Percentiles rank a stretch among this genome's conserved stretches.
phyloP scores from a whole-genome alignment of 2,888 invertebrate species.

The Metacarcinus magister region DNA sequence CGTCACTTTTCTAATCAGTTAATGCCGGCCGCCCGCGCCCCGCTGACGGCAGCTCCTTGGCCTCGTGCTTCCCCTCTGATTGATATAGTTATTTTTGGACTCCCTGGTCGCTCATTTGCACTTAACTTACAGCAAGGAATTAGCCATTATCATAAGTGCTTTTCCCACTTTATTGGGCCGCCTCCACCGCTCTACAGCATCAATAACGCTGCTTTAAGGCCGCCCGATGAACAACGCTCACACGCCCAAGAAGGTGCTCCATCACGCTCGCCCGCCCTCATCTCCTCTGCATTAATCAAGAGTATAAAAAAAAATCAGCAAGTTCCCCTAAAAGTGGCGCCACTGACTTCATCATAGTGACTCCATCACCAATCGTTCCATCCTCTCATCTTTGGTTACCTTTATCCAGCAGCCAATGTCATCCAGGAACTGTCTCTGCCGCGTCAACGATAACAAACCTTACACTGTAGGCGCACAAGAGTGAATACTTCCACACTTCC shows the following conservation, averaged over 20 bases:
- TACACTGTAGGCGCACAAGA: constrained; percentile 56
- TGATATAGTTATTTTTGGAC: constrained; percentile 69
- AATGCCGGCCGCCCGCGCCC: background rate
- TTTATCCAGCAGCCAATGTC: constrained; percentile 61
- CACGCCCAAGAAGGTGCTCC: constrained; percentile 6
- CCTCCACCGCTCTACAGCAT: constrained; percentile 57
- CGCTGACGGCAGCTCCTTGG: constrained; percentile 14
- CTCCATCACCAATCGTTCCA: constrained; percentile 76
- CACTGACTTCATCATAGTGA: constrained; percentile 71
- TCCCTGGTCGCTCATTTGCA: constrained; percentile 65
- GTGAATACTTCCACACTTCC: constrained; percentile 40
- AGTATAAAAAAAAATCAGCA: constrained; percentile 38
- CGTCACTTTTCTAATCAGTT: constrained; percentile 21
- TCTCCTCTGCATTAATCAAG: constrained; percentile 50
- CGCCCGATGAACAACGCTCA: constrained; percentile 52
- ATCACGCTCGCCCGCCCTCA: constrained; percentile 50
- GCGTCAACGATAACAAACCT: constrained; percentile 54
- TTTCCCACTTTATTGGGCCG: constrained; percentile 68
- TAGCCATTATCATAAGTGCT: constrained; percentile 75
- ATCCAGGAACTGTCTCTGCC: constrained; percentile 9
- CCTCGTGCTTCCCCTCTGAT: constrained; percentile 51
- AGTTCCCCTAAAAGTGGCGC: constrained; percentile 64
- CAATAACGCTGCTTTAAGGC: constrained; percentile 62
- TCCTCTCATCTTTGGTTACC: constrained; percentile 65
- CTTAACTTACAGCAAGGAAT: constrained; percentile 67